These are phyloP conservation scores for Acestrorhynchus altus DNA, from an alignment of 2,797 vertebrate genomes.

Conservation along the genomic window DNA sequence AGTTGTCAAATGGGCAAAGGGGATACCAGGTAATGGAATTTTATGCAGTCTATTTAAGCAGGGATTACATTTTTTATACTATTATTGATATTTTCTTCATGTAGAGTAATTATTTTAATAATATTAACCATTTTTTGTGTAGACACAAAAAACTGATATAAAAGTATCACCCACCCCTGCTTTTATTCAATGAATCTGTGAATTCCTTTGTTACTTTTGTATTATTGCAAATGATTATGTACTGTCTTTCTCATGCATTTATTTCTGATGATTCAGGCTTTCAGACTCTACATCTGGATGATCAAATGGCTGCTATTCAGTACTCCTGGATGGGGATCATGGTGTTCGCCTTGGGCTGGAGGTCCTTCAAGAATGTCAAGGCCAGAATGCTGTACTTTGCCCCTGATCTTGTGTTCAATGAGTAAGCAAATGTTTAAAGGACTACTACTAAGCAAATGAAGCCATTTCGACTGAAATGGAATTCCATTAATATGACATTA, in stretches of 20 bases:
- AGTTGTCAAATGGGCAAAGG: slow-evolving; percentile 98
- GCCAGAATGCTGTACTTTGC: slow-evolving; percentile 97
- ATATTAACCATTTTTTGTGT: too few species aligned
- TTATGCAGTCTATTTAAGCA: too few species aligned
- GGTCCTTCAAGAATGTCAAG: slow-evolving; percentile 94
- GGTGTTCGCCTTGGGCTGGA: slow-evolving; percentile 96
- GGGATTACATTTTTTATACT: too few species aligned
- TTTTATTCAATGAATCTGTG: too few species aligned
- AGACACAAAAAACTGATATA: too few species aligned
- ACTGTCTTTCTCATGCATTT: not conserved
- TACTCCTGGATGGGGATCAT: slow-evolving; percentile 99
- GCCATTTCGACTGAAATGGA: not conserved
- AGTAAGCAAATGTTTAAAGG: slow-evolving; percentile 77
- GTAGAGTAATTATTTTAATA: too few species aligned
- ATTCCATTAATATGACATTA: not conserved
- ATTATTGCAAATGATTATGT: too few species aligned
- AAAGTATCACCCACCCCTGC: too few species aligned
- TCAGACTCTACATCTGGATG: slow-evolving; percentile 92
- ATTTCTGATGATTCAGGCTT: slow-evolving; percentile 79
- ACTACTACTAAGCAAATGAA: not conserved
- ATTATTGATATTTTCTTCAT: too few species aligned
- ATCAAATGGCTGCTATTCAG: slow-evolving; percentile 97
- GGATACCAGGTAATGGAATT: slow-evolving; percentile 86
- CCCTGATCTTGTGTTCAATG: slow-evolving; percentile 96
- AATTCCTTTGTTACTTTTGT: not conserved